Percentiles rank a stretch among this genome's conserved stretches.
These are phyloP conservation scores for Hipparchia semele DNA, from an alignment of 2,888 invertebrate species.

Conservation along the genomic window DNA sequence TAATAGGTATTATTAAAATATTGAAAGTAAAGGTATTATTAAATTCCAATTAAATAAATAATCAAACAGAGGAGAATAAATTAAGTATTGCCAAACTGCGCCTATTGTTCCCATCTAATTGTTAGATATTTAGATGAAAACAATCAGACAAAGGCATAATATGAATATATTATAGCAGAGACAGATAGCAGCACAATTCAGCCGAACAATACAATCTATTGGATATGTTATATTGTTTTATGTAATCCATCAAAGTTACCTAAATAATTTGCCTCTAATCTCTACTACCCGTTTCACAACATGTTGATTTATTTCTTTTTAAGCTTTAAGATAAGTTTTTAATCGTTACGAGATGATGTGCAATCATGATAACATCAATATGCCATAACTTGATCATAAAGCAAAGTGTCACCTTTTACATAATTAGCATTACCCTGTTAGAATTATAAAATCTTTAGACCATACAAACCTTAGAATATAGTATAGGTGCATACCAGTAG, in stretches of 20 bases:
- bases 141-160: not conserved
- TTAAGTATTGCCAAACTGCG: not conserved
- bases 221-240: conserved; percentile 15
- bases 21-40: no score
- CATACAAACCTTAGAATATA: not conserved
- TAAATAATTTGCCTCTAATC: conserved; percentile 9
- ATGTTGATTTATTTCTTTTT: conserved; percentile 11
- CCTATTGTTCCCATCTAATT: not conserved
- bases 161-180: not conserved
- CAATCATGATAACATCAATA: not conserved
- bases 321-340: conserved; percentile 2
- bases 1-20: no score
- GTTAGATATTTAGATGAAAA: not conserved
- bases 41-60: no score
- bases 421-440: conserved; percentile 5
- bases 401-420: conserved; percentile 13
- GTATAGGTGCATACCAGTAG: no score
- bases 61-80: not conserved
- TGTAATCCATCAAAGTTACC: conserved; percentile 20
- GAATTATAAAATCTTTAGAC: conserved; percentile 4
- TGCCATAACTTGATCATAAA: conserved; percentile 10
- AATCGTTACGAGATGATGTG: not conserved
- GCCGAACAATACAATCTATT: conserved; percentile 9
- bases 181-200: conserved; percentile 11
- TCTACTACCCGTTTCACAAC: not conserved